These are phyloP conservation scores for Serranochromis macrocephalus DNA, from an alignment of 2,113 vertebrate species.

Conservation along the genomic window DNA sequence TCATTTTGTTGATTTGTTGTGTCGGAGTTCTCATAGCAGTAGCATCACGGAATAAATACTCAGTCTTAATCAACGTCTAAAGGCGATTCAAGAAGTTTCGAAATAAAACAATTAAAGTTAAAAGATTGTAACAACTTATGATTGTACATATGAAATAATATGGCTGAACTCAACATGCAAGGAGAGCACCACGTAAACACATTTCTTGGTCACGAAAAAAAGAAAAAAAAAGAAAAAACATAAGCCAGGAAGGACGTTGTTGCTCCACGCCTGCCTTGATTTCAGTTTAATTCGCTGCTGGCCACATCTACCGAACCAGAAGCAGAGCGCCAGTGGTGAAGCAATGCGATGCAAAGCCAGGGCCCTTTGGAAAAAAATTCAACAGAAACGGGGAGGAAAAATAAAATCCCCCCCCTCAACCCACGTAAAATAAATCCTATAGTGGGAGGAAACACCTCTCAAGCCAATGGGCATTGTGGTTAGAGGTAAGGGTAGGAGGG, in stretches of 20 bases:
- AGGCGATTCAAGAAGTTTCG: slow-evolving; percentile 8
- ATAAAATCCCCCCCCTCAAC: not conserved
- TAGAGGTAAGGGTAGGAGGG: not conserved
- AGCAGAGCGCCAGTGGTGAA: slow-evolving; percentile 4
- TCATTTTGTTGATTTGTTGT: slow-evolving; percentile 25
- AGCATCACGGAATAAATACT: slow-evolving; percentile 39
- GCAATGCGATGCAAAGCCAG: slow-evolving; percentile 1
- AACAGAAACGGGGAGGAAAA: not conserved
- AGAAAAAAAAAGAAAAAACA: rapidly evolving
- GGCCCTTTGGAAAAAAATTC: not conserved
- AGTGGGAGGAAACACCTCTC: not conserved
- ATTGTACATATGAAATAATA: slow-evolving; percentile 7
- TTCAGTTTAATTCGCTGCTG: not conserved
- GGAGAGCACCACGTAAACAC: slow-evolving; percentile 34
- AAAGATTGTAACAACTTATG: not conserved
- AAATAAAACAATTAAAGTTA: not conserved
- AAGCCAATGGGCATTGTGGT: not conserved
- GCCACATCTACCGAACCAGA: not conserved
- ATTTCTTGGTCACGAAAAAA: not conserved
- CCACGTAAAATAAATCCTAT: not conserved
- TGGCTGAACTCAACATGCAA: slow-evolving; percentile 43
- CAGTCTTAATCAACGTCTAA: slow-evolving; percentile 1
- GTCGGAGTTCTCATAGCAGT: slow-evolving; percentile 44
- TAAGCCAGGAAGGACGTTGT: not conserved
- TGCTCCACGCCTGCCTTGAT: not conserved